Evolutionary conservation across 2,113 vertebrate genomes (phyloP), one percentile per base, ranked within the genome.

Genomic region (Mus pahari): DNA sequence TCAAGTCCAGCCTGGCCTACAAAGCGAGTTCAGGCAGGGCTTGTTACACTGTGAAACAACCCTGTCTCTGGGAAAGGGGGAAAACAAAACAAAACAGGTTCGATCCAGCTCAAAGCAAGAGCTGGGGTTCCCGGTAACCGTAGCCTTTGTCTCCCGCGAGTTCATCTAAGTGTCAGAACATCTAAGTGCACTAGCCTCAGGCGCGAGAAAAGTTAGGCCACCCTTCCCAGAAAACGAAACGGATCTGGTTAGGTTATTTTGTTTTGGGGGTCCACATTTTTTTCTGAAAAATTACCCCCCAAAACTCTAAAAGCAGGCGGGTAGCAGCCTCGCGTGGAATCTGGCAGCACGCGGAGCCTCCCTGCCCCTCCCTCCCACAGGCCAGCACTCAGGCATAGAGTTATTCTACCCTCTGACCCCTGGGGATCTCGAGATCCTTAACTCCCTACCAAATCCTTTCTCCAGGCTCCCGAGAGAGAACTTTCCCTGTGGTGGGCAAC

Each of bases 101-200:
- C 70, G 36, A 83, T 58, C 10, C 50, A 58, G 39, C 89, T 97
- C 91, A 95, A 94, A 64, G 60, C 94, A 70, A 95, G 84, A 95
- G 83, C 90, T 64, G 87, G 66, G 92, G 91, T 97, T 97, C 97
- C 98, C 77, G 71, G 75, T 73, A 92, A 96, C 94, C 5, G 73
- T 48, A 6, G 48, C 7, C 48, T n/a, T 96, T 81, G 94, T 91
- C 60, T 93, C 64, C 42, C 0, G 0, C 7, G 20, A 60, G 33
- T 42, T 92, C 74, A n/a, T 3, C 39, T 0, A 2, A 6, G 39
- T n/a, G 2, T 2, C 17, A 42, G 64, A 28, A 64, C 48, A 48
- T 48, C 53, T 79, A 84, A 86, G 70, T 16, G 83, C 62, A 68
- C 62, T 70, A 68, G 66, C 62, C 50, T 86, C 58, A 68, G 53